Evolutionary conservation across 2,888 invertebrate genomes (phyloP).

Genomic region (Archips xylosteana): DNA sequence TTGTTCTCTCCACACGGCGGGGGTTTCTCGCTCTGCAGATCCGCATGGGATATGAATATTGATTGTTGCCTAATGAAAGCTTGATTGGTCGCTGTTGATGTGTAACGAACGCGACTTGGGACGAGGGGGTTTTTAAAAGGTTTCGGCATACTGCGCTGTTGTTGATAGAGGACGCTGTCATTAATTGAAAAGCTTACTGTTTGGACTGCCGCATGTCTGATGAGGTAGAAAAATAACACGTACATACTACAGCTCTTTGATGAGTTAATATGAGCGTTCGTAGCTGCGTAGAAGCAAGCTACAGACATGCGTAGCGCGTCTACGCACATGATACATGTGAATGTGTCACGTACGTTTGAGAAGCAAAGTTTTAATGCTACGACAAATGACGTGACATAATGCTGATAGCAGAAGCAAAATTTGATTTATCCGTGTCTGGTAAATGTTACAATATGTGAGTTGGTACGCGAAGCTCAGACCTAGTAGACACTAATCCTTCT

Average conservation of each 20-base stretch:
- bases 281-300: slow-evolving; percentile 44
- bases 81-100: slow-evolving; percentile 79
- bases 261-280: slow-evolving; percentile 28
- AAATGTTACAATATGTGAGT: no score
- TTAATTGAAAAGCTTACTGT: slow-evolving; percentile 52
- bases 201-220: slow-evolving; percentile 26
- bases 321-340: slow-evolving; percentile 51
- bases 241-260: not conserved
- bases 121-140: slow-evolving; percentile 61
- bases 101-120: slow-evolving; percentile 63
- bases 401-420: no score
- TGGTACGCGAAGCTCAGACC: no score
- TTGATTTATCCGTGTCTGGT: no score
- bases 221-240: slow-evolving; percentile 26
- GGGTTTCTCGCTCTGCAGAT: slow-evolving; percentile 68
- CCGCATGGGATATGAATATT: slow-evolving; percentile 85
- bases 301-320: slow-evolving; percentile 48
- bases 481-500: no score
- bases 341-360: slow-evolving; percentile 32
- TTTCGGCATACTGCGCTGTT: slow-evolving; percentile 58
- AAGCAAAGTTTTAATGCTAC: slow-evolving; percentile 49
- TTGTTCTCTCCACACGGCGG: slow-evolving; percentile 60
- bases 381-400: slow-evolving; percentile 32
- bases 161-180: slow-evolving; percentile 58
- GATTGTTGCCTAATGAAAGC: slow-evolving; percentile 82